Conservation (phyloP, 2,797 vertebrate species). For the Vespertilio murinus region DNA sequence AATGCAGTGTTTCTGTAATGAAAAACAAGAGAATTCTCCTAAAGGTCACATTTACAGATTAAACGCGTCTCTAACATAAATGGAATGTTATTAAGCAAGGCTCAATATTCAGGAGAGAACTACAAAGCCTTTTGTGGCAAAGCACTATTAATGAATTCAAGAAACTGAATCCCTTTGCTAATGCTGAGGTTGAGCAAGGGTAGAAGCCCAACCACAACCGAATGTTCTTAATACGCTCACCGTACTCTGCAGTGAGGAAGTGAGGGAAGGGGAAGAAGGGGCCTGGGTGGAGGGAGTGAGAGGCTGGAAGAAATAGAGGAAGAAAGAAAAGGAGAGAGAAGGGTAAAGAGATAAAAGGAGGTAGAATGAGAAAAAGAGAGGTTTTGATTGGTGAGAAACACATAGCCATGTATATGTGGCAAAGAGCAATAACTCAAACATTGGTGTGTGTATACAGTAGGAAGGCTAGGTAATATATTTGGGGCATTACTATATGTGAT, state of each 20-base stretch:
- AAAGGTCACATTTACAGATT: slow-evolving; percentile 71
- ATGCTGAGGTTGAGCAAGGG: slow-evolving; percentile 54
- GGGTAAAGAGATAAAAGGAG: background rate
- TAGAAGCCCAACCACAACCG: slow-evolving; percentile 60
- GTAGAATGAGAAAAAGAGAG: background rate
- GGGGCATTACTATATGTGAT: background rate
- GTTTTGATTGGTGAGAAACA: slow-evolving; percentile 38
- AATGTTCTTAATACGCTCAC: slow-evolving; percentile 48
- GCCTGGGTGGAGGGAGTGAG: background rate
- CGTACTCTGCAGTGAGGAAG: slow-evolving; percentile 34
- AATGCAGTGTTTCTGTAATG: slow-evolving; percentile 61
- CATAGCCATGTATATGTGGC: background rate
- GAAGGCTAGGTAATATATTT: background rate
- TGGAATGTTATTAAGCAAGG: slow-evolving; percentile 55
- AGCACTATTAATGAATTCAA: slow-evolving; percentile 56
- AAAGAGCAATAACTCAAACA: slow-evolving; percentile 47
- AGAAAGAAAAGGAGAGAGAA: background rate
- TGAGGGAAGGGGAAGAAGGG: background rate
- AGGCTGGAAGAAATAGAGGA: background rate
- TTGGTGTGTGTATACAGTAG: background rate
- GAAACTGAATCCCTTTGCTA: slow-evolving; percentile 53
- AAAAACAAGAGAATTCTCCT: slow-evolving; percentile 73
- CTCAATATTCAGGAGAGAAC: slow-evolving; percentile 64
- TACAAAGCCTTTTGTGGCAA: slow-evolving; percentile 73
- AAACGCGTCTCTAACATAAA: slow-evolving; percentile 76